Evolutionary conservation across 2,888 invertebrate genomes (phyloP).

Genomic region (Chironomus riparius): DNA sequence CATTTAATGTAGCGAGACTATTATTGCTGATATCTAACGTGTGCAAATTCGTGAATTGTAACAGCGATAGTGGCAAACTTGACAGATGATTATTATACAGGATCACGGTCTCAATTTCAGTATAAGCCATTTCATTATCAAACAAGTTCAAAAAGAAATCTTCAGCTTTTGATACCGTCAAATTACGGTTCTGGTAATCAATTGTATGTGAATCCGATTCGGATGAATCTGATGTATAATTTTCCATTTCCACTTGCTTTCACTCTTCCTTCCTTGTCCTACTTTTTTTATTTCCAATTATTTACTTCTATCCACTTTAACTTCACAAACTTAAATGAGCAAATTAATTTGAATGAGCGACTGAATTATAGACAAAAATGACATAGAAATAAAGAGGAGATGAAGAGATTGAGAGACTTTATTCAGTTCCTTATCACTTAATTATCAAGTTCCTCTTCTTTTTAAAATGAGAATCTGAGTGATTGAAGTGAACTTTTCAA

Average conservation of each 20-base stretch:
- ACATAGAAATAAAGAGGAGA: no score
- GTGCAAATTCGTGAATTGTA: constrained; percentile 62
- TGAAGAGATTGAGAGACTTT: no score
- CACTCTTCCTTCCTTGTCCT: neutral
- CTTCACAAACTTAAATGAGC: neutral
- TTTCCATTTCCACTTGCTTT: constrained; percentile 50
- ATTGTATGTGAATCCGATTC: constrained; percentile 71
- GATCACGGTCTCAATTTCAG: constrained; percentile 57
- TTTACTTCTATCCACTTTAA: neutral
- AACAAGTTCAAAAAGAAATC: constrained; percentile 56
- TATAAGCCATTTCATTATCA: constrained; percentile 42
- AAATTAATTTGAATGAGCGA: neutral
- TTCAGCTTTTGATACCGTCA: constrained; percentile 48
- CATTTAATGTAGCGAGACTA: constrained; percentile 57
- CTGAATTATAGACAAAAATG: no score
- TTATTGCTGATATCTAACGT: constrained; percentile 84
- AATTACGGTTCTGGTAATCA: constrained; percentile 53
- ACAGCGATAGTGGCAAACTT: constrained; percentile 53
- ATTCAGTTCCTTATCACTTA: no score
- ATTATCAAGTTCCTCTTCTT: no score
- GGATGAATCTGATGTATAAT: constrained; percentile 75
- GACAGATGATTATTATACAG: constrained; percentile 79
- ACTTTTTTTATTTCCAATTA: neutral
- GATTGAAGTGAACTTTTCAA: no score
- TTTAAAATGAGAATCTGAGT: no score